These are phyloP conservation scores for Neomorphus geoffroyi DNA, from an alignment of 2,797 vertebrate species.

Conservation along the genomic window DNA sequence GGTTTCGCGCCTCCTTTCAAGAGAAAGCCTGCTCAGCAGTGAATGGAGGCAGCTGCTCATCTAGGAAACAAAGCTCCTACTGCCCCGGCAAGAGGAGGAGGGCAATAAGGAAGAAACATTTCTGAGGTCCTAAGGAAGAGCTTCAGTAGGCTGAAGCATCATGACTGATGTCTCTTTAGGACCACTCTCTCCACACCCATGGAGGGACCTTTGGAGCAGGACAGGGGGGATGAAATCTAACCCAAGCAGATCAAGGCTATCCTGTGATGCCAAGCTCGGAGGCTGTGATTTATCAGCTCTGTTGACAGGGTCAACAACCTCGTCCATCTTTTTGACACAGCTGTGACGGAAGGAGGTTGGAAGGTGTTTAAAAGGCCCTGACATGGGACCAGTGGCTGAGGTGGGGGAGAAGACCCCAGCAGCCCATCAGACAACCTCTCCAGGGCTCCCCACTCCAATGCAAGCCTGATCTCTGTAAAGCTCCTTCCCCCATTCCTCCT, in stretches of 20 bases:
- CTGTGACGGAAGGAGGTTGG: not conserved
- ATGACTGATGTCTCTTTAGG: not conserved
- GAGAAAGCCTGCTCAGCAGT: not conserved
- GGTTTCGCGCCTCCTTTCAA: not conserved
- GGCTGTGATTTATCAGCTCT: not conserved
- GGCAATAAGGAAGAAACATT: not conserved
- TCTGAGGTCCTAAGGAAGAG: not conserved
- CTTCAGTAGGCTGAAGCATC: not conserved
- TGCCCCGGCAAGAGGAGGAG: not conserved
- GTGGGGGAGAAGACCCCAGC: not conserved
- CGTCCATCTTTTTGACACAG: not conserved
- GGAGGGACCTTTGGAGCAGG: not conserved
- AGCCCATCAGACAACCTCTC: not conserved
- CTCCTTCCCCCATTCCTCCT: not conserved
- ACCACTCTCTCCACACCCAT: not conserved
- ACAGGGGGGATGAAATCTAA: not conserved
- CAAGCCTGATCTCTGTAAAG: not conserved
- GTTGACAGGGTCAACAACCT: not conserved
- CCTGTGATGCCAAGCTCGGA: not conserved
- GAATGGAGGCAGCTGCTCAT: not conserved
- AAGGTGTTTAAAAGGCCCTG: not conserved
- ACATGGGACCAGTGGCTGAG: fast-evolving
- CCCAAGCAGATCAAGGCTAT: not conserved
- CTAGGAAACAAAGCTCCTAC: not conserved
- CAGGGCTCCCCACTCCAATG: fast-evolving